Conservation (phyloP, 1,140 invertebrate genomes). For the Maconellicoccus hirsutus region DNA sequence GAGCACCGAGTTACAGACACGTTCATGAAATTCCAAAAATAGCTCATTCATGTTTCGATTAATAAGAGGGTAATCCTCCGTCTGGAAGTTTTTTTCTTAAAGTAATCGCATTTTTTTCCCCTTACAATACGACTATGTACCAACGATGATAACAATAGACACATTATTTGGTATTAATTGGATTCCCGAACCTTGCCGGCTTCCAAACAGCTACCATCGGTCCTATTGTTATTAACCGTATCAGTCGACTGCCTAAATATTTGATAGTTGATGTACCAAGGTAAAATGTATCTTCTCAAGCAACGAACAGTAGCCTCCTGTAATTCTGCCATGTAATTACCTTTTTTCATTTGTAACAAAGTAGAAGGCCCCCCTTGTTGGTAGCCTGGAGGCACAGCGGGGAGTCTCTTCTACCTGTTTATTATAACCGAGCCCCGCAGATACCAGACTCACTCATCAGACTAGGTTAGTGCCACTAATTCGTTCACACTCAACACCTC, state of each 20-base stretch:
- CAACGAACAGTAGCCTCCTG: slow-evolving; percentile 3
- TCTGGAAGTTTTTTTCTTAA: neutral
- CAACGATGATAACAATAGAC: neutral
- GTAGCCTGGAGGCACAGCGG: neutral
- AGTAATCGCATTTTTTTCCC: neutral
- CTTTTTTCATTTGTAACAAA: slow-evolving; percentile 18
- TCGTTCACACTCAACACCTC: slow-evolving; percentile 1
- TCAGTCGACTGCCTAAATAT: slow-evolving; percentile 17
- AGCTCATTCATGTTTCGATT: neutral
- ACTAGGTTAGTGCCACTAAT: slow-evolving; percentile 3
- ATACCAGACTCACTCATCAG: neutral
- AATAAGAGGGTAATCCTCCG: neutral
- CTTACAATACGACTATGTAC: neutral
- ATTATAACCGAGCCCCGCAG: neutral
- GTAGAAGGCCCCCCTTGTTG: neutral
- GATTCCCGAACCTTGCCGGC: slow-evolving; percentile 11
- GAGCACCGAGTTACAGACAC: neutral
- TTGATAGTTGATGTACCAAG: slow-evolving; percentile 17
- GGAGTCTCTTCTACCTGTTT: neutral
- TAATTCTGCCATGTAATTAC: slow-evolving; percentile 22
- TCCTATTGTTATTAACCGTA: slow-evolving; percentile 19
- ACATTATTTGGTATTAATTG: slow-evolving; percentile 22
- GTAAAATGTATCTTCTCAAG: slow-evolving; percentile 18
- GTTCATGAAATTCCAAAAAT: neutral
- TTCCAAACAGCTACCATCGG: slow-evolving; percentile 14